phyloP scores from a whole-genome alignment of 2,888 invertebrate species.

The Crematogaster levior region DNA sequence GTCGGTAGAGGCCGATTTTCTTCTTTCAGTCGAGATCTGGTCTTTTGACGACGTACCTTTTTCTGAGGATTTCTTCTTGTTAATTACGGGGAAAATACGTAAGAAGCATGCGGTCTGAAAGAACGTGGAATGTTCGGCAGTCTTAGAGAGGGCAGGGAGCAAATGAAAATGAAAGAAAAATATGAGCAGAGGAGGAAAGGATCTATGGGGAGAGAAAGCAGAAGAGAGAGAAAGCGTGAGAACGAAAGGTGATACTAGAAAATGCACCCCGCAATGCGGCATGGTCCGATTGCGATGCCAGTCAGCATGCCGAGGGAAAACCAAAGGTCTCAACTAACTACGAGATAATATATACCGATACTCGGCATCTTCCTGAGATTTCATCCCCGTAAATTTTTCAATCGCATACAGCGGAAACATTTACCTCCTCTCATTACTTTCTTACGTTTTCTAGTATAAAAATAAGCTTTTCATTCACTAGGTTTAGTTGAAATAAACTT shows the following conservation, averaged over 20 bases:
- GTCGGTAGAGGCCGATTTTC: slow-evolving; percentile 30
- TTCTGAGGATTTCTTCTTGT: slow-evolving; percentile 52
- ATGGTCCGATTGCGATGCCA: slow-evolving; percentile 72
- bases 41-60: slow-evolving; percentile 55
- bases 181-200: slow-evolving; percentile 48
- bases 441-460: neutral
- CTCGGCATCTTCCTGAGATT: slow-evolving; percentile 2
- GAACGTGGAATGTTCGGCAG: slow-evolving; percentile 55
- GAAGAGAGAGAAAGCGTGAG: neutral
- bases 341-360: slow-evolving; percentile 43
- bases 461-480: neutral
- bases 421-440: slow-evolving; percentile 1
- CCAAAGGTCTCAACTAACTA: slow-evolving; percentile 58
- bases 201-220: neutral
- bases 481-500: neutral
- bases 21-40: slow-evolving; percentile 49
- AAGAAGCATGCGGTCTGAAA: slow-evolving; percentile 61
- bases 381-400: neutral
- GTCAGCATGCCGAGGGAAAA: slow-evolving; percentile 66
- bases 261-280: slow-evolving; percentile 74
- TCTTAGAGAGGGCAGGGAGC: slow-evolving; percentile 21
- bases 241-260: slow-evolving; percentile 15
- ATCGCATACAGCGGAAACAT: neutral
- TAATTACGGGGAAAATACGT: slow-evolving; percentile 67
- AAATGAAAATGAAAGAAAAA: slow-evolving; percentile 38